Conservation (phyloP, 2,113 vertebrate species). For the Serinus canaria region DNA sequence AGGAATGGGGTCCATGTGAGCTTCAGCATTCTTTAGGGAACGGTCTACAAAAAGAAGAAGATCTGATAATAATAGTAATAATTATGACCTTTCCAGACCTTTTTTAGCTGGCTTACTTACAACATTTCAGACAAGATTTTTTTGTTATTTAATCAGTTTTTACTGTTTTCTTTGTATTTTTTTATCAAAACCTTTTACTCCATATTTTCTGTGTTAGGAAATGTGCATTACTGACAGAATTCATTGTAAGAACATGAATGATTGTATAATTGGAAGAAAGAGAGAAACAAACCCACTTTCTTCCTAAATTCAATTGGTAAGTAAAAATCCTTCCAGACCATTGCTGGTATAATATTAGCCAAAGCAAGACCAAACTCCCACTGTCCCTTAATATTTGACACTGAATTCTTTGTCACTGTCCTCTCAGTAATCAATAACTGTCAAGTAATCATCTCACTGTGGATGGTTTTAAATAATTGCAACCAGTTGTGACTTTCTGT, state of each 20-base stretch:
- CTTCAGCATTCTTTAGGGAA: neutral
- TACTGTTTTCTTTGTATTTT: neutral
- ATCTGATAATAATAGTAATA: neutral
- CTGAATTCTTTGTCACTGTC: neutral
- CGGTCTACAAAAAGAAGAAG: neutral
- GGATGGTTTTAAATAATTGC: neutral
- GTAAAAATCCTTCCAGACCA: neutral
- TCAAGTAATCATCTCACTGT: neutral
- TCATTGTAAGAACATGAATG: neutral
- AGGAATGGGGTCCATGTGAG: neutral
- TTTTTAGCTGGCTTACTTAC: neutral
- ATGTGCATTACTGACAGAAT: neutral
- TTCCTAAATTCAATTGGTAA: neutral
- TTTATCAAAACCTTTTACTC: neutral
- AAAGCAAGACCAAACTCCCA: neutral
- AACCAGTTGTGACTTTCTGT: neutral
- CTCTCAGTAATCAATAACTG: neutral
- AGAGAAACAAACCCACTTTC: neutral
- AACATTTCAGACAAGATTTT: neutral
- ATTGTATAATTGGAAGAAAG: neutral
- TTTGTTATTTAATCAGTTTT: neutral
- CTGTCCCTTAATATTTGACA: neutral
- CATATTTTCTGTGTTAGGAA: neutral
- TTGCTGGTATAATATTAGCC: neutral
- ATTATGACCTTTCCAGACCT: neutral